Evolutionary conservation across 2,113 vertebrate species (phyloP), one percentile per base, ranked within the genome.

Genomic region (Nanger granti): DNA sequence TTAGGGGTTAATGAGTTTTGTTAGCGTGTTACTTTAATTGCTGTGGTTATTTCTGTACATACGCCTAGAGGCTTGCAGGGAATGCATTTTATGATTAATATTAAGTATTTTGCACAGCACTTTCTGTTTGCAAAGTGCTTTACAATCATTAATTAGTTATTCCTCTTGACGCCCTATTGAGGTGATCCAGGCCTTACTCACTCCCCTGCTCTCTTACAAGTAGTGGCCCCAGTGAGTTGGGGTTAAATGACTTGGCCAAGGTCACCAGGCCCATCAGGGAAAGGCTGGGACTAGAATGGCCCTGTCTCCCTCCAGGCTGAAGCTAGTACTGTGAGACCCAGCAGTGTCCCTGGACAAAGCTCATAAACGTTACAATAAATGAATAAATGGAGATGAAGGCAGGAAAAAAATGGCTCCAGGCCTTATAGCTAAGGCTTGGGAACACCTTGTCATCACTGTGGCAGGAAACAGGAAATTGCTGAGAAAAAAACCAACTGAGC

Each of bases 11-110:
- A 98, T 98, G 98, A 98, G 98, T 97, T 98, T 98, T 97, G 97
- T 98, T 98, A 97, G 97, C 83, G 2, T 97, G 96, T 96, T 98
- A 95, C 94, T 98, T 97, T 98, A 98, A 98, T 98, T 98, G 98
- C 96, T 98, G 95, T 96, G 86, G 79, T 98, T 98, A 97, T 98
- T 98, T 98, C 96, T 98, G 97, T 97, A 98, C 97, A 97, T 95
- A 97, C 0, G 95, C 98, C 98, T 97, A 93, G 96, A 98, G 98
- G 98, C 98, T 97, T 98, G 97, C 97, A 97, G 96, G 52, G 60
- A 96, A 95, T 96, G 97, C 98, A 98, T 96, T 98, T 98, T 98
- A 98, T 98, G 98, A 98, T 98, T 98, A 98, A 98, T 98, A 98
- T 98, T 98, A 98, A 98, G 97, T 95, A 97, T 98, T 98, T 98